Percentiles rank a stretch among this genome's conserved stretches.
Evolutionary conservation across 2,113 vertebrate species (phyloP).

Genomic region (Cynopterus brachyotis): DNA sequence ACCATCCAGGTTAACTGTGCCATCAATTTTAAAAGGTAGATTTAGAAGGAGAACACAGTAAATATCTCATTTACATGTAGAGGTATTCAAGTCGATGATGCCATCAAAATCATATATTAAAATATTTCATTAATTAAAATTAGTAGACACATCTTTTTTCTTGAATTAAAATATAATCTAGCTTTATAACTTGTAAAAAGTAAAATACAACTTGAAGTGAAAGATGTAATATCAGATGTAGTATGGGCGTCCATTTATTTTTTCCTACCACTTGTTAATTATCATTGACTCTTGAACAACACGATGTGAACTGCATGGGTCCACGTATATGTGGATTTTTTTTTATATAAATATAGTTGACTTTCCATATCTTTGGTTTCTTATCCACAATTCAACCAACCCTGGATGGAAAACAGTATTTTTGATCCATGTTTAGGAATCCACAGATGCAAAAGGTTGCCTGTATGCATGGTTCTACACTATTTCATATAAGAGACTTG

Average conservation of each 20-base stretch:
- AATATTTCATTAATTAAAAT: neutral
- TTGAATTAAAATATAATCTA: neutral
- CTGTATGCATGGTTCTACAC: neutral
- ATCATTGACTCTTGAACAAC: neutral
- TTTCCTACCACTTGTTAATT: neutral
- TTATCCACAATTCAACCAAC: neutral
- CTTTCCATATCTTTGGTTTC: neutral
- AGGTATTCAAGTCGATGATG: neutral
- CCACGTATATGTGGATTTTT: neutral
- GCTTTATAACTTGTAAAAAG: neutral
- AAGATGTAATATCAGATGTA: neutral
- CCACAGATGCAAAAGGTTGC: fast-evolving
- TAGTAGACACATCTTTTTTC: neutral
- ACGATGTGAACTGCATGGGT: neutral
- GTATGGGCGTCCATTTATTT: neutral
- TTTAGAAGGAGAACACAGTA: neutral
- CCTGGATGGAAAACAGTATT: neutral
- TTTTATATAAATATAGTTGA: neutral
- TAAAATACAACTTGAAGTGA: neutral
- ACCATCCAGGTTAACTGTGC: neutral
- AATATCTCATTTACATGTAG: neutral
- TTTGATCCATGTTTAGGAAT: neutral
- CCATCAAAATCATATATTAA: neutral
- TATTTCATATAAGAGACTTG: neutral
- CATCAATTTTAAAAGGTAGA: neutral